Base-by-base conservation (phyloP, 2,797 vertebrate genomes). In the Emydoidea blandingii region DNA sequence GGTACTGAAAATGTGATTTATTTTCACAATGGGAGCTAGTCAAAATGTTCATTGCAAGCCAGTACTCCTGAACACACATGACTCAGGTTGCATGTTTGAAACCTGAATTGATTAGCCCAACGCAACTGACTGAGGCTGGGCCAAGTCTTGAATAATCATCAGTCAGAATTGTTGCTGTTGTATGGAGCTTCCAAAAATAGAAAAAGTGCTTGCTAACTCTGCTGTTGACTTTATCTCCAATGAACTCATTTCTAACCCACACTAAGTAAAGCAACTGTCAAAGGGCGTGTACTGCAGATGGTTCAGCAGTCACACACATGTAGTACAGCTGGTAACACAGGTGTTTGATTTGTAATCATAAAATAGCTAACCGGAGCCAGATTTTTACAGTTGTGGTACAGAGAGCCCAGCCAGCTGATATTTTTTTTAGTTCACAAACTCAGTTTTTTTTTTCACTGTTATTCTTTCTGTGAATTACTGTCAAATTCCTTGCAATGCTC, bases 221-320 rank as follows among this genome's bases (percentile, higher is more conserved):
- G 97, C 95, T 97, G 96, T 96, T 97, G 96, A 97, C 96, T 98
- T 97, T 96, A 97, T 96, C 96, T 98, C 94, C 97, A 97, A 95
- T 97, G 97, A 96, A 98, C 97, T 96, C 96, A 97, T 98, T 98
- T 97, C 97, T 97, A 95, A 97, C 95, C 97, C 49, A 5, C 29
- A 21, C 97, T 95, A 96, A 98, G 97, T 96, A 96, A 97, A 98
- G 94, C 97, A 98, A 97, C 97, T 98, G 98, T 97, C 90, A 1
- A 4, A 0, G 96, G 91, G 18, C 91, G 81, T 93, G 83, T 57
- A 87, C 95, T 97, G 95, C 98, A 98, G 98, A 98, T 98, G 98
- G 97, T 96, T 95, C 95, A 62, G 95, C 97, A 95, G 94, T 96
- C 94, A 90, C 83, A 96, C 96, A 96, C 94, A 93, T 47, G 18